Evolutionary conservation across 2,797 vertebrate species (phyloP).

Genomic region (Alauda arvensis): DNA sequence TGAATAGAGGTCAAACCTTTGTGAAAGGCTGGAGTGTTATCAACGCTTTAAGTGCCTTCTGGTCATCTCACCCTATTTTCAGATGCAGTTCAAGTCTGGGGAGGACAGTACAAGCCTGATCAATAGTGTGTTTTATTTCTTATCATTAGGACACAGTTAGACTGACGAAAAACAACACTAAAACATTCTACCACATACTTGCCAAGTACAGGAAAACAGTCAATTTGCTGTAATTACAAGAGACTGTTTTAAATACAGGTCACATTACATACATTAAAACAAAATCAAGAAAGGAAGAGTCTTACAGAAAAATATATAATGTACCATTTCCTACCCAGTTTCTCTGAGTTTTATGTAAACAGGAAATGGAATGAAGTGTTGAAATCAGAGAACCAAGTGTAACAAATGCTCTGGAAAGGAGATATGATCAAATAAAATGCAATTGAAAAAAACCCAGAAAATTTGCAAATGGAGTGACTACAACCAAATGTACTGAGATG

Average conservation of each 20-base stretch:
- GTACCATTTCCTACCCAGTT: too few species aligned
- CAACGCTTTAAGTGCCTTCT: background rate
- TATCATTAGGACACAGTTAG: background rate
- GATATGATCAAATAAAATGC: background rate
- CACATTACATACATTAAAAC: background rate
- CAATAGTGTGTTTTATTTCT: background rate
- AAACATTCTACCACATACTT: background rate
- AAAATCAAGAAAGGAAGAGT: background rate
- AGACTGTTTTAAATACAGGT: background rate
- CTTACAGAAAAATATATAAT: background rate
- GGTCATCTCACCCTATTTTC: background rate
- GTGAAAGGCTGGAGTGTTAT: background rate
- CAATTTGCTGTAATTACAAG: background rate
- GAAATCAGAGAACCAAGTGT: background rate
- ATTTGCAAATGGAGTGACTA: background rate
- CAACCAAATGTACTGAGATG: background rate
- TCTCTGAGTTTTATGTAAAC: too few species aligned
- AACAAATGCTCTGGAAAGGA: background rate
- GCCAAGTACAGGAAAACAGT: background rate
- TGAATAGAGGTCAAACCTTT: background rate
- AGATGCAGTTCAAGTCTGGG: background rate
- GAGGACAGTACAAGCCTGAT: background rate
- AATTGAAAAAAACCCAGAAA: background rate
- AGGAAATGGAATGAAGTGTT: background rate
- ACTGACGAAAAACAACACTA: background rate